These are phyloP conservation scores for Polyploca ridens DNA, from an alignment of 2,888 invertebrate species.

Conservation along the genomic window DNA sequence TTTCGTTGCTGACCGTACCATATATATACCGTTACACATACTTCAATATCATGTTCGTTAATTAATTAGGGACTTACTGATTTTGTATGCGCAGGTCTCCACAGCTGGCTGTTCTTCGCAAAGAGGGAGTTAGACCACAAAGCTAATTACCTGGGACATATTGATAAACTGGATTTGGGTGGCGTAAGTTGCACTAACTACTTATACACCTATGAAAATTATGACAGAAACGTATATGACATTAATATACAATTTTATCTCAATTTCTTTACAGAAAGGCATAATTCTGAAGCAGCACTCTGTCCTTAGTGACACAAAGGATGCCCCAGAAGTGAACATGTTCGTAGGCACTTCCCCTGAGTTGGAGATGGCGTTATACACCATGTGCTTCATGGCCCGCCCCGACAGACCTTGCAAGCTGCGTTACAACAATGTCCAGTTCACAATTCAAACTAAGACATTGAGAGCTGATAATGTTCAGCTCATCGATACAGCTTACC, in stretches of 20 bases:
- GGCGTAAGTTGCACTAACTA: constrained; percentile 83
- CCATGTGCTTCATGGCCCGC: constrained; percentile 93
- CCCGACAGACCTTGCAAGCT: constrained; percentile 91
- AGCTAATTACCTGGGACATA: constrained; percentile 92
- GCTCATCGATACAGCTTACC: constrained; percentile 75
- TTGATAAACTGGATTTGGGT: constrained; percentile 89
- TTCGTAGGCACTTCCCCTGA: constrained; percentile 96
- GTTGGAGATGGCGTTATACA: constrained; percentile 94
- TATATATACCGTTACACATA: too few species aligned
- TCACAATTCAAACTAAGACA: constrained; percentile 76
- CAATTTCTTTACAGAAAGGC: constrained; percentile 88
- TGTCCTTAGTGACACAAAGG: constrained; percentile 87
- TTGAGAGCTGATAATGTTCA: constrained; percentile 65
- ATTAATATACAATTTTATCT: neutral
- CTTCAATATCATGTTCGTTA: too few species aligned
- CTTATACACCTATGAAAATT: neutral
- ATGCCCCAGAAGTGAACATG: constrained; percentile 91
- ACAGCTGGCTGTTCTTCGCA: constrained; percentile 96
- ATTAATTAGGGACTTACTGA: too few species aligned
- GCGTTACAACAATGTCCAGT: constrained; percentile 67
- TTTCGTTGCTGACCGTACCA: too few species aligned
- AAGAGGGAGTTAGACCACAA: constrained; percentile 89
- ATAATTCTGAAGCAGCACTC: constrained; percentile 90
- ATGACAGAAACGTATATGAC: neutral
- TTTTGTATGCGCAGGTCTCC: constrained; percentile 86